Evolutionary conservation across 2,113 vertebrate species (phyloP).

Genomic region (Onychostruthus taczanowskii): DNA sequence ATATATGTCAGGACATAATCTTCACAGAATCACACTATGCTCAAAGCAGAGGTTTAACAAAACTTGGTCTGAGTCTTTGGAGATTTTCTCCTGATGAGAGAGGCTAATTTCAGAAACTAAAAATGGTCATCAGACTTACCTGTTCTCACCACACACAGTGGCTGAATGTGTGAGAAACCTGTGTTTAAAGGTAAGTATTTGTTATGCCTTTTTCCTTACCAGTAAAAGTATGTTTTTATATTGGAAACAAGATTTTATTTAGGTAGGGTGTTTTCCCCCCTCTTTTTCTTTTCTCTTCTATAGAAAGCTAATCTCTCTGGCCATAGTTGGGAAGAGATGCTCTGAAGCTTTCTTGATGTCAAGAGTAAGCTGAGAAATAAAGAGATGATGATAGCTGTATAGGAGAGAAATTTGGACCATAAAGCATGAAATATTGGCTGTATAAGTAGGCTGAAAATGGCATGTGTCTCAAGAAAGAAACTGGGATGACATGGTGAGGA

Average conservation of each 20-base stretch:
- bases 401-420: background rate
- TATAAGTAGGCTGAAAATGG: background rate
- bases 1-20: background rate
- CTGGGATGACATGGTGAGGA: background rate
- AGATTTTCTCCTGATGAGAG: background rate
- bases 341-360: background rate
- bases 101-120: background rate
- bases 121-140: background rate
- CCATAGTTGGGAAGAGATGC: background rate
- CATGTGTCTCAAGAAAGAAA: background rate
- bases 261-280: rapidly evolving
- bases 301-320: background rate
- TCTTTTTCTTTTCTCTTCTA: background rate
- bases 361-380: background rate
- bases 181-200: background rate
- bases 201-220: background rate
- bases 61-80: background rate
- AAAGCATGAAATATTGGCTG: background rate
- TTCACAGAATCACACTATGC: background rate
- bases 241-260: background rate
- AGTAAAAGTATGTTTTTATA: background rate
- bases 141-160: background rate
- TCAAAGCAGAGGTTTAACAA: background rate
- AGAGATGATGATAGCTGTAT: background rate
- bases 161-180: background rate